phyloP scores from a whole-genome alignment of 2,888 invertebrate genomes.

The Anoplius nigerrimus region DNA sequence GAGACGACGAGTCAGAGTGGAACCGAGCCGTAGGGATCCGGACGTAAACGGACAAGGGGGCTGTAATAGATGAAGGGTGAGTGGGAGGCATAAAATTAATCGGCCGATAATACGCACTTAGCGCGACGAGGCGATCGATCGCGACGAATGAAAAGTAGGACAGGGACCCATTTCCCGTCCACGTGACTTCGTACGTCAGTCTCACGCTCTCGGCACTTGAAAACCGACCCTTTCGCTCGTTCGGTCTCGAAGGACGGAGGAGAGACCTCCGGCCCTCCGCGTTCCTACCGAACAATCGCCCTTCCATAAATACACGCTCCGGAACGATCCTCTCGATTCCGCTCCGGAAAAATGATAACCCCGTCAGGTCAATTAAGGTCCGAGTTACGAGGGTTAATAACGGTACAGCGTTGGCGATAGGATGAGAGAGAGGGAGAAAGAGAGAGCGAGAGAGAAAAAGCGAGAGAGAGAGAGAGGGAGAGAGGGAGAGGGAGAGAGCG shows the following conservation, averaged over 20 bases:
- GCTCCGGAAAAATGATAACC: too few species aligned
- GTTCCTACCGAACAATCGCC: background rate
- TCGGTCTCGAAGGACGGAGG: background rate
- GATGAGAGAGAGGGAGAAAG: background rate
- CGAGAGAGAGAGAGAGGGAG: conserved; percentile 4
- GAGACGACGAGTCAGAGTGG: too few species aligned
- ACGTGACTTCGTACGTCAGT: too few species aligned
- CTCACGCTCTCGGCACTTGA: conserved; percentile 17
- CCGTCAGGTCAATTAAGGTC: too few species aligned
- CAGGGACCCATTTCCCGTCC: conserved; percentile 42
- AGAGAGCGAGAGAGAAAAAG: background rate
- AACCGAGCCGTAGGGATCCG: too few species aligned
- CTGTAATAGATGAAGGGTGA: too few species aligned
- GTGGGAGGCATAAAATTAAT: conserved; percentile 59
- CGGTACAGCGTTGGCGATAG: background rate
- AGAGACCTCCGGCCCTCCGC: background rate
- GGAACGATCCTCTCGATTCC: too few species aligned
- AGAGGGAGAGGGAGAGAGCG: background rate
- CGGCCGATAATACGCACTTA: conserved; percentile 60
- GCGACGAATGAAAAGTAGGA: conserved; percentile 57
- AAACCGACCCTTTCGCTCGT: too few species aligned
- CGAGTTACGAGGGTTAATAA: too few species aligned
- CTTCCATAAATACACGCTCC: too few species aligned
- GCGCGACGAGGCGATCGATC: conserved; percentile 54
- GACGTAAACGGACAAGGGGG: too few species aligned